phyloP scores from a whole-genome alignment of 2,113 vertebrate genomes.

The Lepus americanus region DNA sequence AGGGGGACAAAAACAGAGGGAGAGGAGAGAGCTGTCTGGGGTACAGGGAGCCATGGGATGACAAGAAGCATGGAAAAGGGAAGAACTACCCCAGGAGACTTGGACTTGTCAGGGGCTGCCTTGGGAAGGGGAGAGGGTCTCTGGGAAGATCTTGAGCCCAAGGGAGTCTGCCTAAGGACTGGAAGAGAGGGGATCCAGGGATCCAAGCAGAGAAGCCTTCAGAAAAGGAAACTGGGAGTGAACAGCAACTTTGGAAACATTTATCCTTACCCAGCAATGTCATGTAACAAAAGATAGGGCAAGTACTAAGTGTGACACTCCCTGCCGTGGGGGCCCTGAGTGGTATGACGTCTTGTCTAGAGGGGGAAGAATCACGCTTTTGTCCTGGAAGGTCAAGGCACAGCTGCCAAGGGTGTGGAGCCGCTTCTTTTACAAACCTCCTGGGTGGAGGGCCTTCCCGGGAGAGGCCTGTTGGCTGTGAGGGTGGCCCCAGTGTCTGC shows the following conservation, averaged over 20 bases:
- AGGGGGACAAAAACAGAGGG: background rate
- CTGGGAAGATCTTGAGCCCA: background rate
- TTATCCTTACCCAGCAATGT: constrained; percentile 18
- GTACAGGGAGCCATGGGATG: background rate
- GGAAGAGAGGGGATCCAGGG: background rate
- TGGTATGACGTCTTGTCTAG: constrained; percentile 2
- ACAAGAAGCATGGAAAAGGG: background rate
- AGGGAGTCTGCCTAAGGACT: background rate
- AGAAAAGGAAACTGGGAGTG: constrained; percentile 22
- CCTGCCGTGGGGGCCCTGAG: background rate
- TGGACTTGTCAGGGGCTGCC: background rate
- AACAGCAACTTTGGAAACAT: constrained; percentile 48
- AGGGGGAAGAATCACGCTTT: constrained; percentile 55
- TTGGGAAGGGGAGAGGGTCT: background rate
- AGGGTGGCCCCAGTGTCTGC: background rate
- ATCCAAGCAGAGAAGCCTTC: background rate
- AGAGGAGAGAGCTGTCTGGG: background rate
- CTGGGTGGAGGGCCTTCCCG: background rate
- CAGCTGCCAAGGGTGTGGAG: constrained; percentile 53
- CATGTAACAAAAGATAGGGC: background rate
- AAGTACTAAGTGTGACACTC: background rate
- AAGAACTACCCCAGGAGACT: background rate
- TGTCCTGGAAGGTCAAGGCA: constrained; percentile 20
- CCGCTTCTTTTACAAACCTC: constrained; percentile 3
- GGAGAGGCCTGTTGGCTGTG: background rate